Evolutionary conservation across 2,113 vertebrate genomes (phyloP).

Genomic region (Mystacornis crossleyi): DNA sequence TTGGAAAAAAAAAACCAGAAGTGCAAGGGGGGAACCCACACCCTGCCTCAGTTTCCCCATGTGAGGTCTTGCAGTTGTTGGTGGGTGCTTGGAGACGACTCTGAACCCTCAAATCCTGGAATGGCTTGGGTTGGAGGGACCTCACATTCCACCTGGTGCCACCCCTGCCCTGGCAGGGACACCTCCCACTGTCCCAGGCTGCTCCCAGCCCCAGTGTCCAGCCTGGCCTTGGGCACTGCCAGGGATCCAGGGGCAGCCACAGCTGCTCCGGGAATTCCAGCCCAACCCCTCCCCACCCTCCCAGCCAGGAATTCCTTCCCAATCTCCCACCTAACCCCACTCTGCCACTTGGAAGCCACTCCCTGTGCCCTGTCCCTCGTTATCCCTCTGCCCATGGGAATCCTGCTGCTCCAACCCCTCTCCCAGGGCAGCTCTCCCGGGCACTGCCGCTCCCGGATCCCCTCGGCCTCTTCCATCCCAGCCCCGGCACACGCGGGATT

Average conservation of each 20-base stretch:
- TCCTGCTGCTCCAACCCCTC: background rate
- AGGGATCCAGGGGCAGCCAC: background rate
- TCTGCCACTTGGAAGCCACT: fast-evolving
- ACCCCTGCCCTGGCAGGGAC: background rate
- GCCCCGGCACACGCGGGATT: background rate
- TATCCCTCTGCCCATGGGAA: fast-evolving
- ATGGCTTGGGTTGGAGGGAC: background rate
- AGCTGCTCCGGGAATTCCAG: background rate
- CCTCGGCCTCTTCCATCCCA: background rate
- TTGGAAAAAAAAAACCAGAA: background rate
- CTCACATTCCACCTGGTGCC: background rate
- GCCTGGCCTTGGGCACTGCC: background rate
- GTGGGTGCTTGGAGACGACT: background rate
- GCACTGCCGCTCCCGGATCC: background rate
- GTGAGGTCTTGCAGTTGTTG: background rate
- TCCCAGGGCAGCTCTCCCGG: background rate
- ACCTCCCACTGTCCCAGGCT: background rate
- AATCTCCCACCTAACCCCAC: fast-evolving
- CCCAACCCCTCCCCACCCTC: background rate
- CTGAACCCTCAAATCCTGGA: background rate
- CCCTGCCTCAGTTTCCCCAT: background rate
- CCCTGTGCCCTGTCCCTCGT: background rate
- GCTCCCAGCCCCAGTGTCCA: background rate
- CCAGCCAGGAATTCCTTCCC: background rate
- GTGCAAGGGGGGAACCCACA: no score